Conservation (phyloP, 2,797 vertebrate genomes). For the Siniperca undulata region DNA sequence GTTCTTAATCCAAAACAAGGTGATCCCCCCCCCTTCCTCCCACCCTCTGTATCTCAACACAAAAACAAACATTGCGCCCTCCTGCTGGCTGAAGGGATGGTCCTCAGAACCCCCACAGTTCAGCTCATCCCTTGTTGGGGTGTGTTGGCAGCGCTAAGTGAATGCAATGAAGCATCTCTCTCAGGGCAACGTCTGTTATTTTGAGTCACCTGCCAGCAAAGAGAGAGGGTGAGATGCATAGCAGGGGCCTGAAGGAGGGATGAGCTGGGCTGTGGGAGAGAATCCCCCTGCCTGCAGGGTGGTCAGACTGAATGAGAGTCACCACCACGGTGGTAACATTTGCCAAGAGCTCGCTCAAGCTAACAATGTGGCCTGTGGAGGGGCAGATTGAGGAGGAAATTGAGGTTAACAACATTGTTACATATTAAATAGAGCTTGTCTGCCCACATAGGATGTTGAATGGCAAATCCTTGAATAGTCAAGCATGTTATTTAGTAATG, state of each 20-base stretch:
- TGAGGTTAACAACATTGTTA: slow-evolving; percentile 88
- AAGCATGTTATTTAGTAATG: slow-evolving; percentile 34
- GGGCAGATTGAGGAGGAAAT: slow-evolving; percentile 84
- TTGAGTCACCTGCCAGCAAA: slow-evolving; percentile 81
- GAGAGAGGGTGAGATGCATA: slow-evolving; percentile 69
- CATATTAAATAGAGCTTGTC: slow-evolving; percentile 81
- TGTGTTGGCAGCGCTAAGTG: slow-evolving; percentile 76
- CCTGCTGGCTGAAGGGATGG: slow-evolving; percentile 73
- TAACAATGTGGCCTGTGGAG: slow-evolving; percentile 79
- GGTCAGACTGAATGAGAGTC: slow-evolving; percentile 77
- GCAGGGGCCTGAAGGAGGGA: slow-evolving; percentile 63
- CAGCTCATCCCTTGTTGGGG: slow-evolving; percentile 65
- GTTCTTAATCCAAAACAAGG: slow-evolving; percentile 80
- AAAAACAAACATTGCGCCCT: slow-evolving; percentile 78
- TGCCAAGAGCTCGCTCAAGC: slow-evolving; percentile 82
- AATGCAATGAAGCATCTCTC: slow-evolving; percentile 76
- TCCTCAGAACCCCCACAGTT: slow-evolving; percentile 73
- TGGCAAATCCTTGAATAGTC: slow-evolving; percentile 47
- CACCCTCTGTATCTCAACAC: slow-evolving; percentile 53
- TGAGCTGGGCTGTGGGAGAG: slow-evolving; percentile 71
- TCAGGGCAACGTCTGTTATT: slow-evolving; percentile 79
- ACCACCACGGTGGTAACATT: slow-evolving; percentile 60
- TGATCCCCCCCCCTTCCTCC: slow-evolving; percentile 50
- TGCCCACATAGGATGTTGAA: slow-evolving; percentile 67
- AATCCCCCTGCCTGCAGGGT: slow-evolving; percentile 73